phyloP scores from a whole-genome alignment of 2,113 vertebrate species.

The Perca fluviatilis region DNA sequence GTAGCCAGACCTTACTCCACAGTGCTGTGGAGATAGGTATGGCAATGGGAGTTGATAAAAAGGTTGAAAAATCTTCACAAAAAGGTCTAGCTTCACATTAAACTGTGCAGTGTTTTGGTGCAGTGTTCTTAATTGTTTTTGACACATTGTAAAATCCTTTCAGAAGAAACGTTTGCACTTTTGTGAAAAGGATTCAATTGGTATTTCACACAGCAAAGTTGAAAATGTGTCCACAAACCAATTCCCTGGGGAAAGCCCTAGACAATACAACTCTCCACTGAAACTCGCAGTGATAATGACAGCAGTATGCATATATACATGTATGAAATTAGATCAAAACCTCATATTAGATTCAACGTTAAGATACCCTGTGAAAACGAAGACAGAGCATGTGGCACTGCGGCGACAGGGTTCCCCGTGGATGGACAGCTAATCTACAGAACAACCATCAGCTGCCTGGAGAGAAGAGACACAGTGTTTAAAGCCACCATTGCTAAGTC shows the following conservation, averaged over 20 bases:
- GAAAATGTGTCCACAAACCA: not conserved
- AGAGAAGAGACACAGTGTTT: conserved; percentile 11
- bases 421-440: conserved; percentile 32
- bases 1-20: too few species aligned
- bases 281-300: not conserved
- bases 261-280: not conserved
- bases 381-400: not conserved
- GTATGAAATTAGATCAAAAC: not conserved
- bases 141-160: not conserved
- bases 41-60: too few species aligned
- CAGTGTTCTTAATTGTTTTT: not conserved
- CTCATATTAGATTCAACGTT: not conserved
- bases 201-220: not conserved
- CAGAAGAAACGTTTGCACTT: not conserved
- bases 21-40: too few species aligned
- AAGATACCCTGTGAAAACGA: not conserved
- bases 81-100: not conserved
- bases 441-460: conserved; percentile 16
- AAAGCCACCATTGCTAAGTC: conserved; percentile 30
- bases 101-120: not conserved
- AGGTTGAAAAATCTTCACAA: not conserved
- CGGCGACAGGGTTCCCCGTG: not conserved
- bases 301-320: too few species aligned
- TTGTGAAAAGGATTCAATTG: not conserved
- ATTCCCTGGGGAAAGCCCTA: not conserved